Evolutionary conservation across 2,797 vertebrate species (phyloP).

Genomic region (Pangasius larnaudii): DNA sequence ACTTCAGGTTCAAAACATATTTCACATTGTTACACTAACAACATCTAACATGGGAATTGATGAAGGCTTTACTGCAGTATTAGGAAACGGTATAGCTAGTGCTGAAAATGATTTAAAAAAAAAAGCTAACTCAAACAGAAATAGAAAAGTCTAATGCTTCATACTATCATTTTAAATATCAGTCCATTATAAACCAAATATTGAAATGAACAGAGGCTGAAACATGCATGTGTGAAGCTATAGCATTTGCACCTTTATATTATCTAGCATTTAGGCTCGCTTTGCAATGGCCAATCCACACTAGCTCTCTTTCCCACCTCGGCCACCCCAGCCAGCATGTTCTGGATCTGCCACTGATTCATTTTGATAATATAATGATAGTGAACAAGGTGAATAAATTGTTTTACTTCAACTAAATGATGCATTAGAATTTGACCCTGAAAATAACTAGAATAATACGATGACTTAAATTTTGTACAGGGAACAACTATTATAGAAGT

Average conservation of each 20-base stretch:
- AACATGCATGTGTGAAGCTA: neutral
- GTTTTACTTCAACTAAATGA: neutral
- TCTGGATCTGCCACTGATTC: neutral
- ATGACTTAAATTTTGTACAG: neutral
- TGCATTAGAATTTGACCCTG: neutral
- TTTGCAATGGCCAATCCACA: neutral
- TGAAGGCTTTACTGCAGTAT: neutral
- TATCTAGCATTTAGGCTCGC: neutral
- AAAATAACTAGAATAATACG: neutral
- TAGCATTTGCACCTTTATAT: neutral
- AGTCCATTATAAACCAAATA: neutral
- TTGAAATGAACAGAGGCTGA: neutral
- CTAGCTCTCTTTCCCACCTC: neutral
- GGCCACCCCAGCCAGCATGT: neutral
- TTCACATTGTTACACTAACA: neutral
- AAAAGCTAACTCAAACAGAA: neutral
- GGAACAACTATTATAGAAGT: neutral
- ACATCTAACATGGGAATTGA: neutral
- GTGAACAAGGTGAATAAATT: neutral
- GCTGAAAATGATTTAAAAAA: neutral
- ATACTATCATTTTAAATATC: neutral
- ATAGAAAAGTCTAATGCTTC: neutral
- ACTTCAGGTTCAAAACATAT: neutral
- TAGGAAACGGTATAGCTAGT: neutral
- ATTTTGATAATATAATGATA: neutral